phyloP scores from a whole-genome alignment of 1,140 invertebrate species.

The Thalassaphorura encarpata region DNA sequence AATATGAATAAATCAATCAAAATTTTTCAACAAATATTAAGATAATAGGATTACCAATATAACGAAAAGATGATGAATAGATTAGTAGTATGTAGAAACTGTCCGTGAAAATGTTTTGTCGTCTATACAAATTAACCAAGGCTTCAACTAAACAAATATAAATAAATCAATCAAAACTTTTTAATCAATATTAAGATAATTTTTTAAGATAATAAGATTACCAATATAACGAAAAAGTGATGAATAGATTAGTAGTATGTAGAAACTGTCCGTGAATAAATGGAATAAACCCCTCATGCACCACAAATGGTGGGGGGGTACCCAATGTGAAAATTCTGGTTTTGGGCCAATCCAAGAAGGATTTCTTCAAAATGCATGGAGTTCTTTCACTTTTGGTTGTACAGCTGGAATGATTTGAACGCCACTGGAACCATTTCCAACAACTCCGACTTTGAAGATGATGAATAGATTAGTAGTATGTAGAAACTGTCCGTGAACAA shows the following conservation, averaged over 20 bases:
- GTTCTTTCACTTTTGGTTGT: constrained; percentile 12
- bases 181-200: background rate
- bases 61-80: too few relatives aligned
- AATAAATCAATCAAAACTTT: background rate
- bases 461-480: too few relatives aligned
- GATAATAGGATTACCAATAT: too few relatives aligned
- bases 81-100: too few relatives aligned
- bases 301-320: too few relatives aligned
- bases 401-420: constrained; percentile 29
- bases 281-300: background rate
- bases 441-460: constrained; percentile 14
- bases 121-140: background rate
- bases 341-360: constrained; percentile 12
- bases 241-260: too few relatives aligned
- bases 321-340: too few relatives aligned
- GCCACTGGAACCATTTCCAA: constrained; percentile 22
- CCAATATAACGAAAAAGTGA: too few relatives aligned
- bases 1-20: background rate
- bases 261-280: too few relatives aligned
- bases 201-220: too few relatives aligned
- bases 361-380: constrained; percentile 19
- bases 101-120: too few relatives aligned
- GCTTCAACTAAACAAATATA: background rate
- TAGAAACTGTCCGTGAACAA: too few relatives aligned
- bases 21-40: background rate